These are phyloP conservation scores for Poecilia gillii DNA, from an alignment of 2,797 vertebrate genomes.

Conservation along the genomic window DNA sequence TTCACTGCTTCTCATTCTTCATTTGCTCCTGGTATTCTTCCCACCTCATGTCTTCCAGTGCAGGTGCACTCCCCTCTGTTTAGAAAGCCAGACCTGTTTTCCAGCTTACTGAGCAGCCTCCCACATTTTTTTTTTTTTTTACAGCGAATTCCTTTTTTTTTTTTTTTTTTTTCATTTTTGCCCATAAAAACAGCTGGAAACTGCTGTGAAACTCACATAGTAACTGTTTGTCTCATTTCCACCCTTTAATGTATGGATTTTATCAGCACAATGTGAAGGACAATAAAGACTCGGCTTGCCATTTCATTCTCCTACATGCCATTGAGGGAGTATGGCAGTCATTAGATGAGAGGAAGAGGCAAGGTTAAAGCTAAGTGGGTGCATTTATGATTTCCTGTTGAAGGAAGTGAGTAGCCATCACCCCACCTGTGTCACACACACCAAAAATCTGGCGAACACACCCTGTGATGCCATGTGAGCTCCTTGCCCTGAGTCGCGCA, in stretches of 20 bases:
- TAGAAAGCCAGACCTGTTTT: constrained; percentile 64
- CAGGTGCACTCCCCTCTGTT: constrained; percentile 75
- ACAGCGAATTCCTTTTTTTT: constrained; percentile 71
- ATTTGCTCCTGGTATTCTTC: constrained; percentile 28
- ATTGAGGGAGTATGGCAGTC: constrained; percentile 80
- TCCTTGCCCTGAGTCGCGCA: constrained; percentile 36
- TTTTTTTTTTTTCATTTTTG: constrained; percentile 62
- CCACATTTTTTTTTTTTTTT: constrained; percentile 39
- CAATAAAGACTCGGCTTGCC: constrained; percentile 9
- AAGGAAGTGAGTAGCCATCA: constrained; percentile 87
- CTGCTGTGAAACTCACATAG: constrained; percentile 62
- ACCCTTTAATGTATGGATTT: constrained; percentile 21
- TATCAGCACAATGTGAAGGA: constrained; percentile 7
- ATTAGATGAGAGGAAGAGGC: constrained; percentile 79
- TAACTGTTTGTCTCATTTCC: constrained; percentile 47
- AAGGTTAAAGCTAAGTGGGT: constrained; percentile 82
- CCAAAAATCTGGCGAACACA: constrained; percentile 63
- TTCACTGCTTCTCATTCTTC: neutral
- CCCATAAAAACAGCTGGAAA: constrained; percentile 67
- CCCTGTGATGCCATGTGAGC: constrained; percentile 47
- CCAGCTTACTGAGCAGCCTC: constrained; percentile 39
- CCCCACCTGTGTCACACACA: constrained; percentile 83
- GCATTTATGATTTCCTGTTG: constrained; percentile 93
- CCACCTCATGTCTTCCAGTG: constrained; percentile 37
- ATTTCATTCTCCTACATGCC: constrained; percentile 59